A percentile compares a stretch with the other conserved stretches of the same genome.
These are phyloP conservation scores for Nicator chloris DNA, from an alignment of 2,113 vertebrate genomes.

Conservation along the genomic window DNA sequence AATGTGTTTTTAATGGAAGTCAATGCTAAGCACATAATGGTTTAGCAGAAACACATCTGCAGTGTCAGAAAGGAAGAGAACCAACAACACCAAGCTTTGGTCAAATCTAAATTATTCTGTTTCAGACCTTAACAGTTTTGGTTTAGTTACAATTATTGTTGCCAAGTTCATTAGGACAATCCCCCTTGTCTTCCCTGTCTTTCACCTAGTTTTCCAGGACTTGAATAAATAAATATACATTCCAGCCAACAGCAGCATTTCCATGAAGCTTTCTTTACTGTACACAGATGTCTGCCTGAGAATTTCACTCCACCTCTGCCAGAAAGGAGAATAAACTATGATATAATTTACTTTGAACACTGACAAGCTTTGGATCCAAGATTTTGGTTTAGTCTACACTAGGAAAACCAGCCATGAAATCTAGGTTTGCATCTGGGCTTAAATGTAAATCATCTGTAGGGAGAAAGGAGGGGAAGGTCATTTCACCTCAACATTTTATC, in stretches of 20 bases:
- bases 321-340: background rate
- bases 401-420: background rate
- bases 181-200: background rate
- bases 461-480: background rate
- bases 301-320: background rate
- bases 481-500: background rate
- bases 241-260: background rate
- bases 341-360: background rate
- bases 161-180: background rate
- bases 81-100: background rate
- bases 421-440: background rate
- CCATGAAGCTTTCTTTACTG: background rate
- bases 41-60: background rate
- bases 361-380: background rate
- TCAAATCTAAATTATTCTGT: background rate
- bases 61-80: background rate
- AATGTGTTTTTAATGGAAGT: background rate
- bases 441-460: background rate
- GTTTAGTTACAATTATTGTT: background rate
- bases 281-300: background rate
- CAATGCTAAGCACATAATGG: background rate
- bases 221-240: background rate
- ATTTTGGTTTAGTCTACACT: conserved; percentile 5
- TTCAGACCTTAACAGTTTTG: background rate
- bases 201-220: background rate